A percentile compares a stretch with the other conserved stretches of the same genome.
phyloP scores from a whole-genome alignment of 2,888 invertebrate genomes.

The Diaphora mendica region DNA sequence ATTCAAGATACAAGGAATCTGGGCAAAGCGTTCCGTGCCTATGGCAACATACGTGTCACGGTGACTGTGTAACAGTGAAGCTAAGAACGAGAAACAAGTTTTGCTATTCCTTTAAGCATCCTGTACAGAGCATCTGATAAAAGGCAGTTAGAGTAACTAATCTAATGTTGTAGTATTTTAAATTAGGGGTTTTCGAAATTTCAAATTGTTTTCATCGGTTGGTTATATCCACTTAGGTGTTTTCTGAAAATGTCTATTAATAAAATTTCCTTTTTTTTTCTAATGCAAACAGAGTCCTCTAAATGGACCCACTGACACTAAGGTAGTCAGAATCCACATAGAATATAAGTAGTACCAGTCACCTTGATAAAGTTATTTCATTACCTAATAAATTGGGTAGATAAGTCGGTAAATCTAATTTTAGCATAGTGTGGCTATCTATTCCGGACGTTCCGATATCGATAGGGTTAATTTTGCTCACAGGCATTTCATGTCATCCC shows the following conservation, averaged over 20 bases:
- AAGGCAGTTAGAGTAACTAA: not conserved
- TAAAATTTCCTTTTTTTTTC: not conserved
- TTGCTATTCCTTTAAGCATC: not conserved
- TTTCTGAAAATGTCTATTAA: not conserved
- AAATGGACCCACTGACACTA: not conserved
- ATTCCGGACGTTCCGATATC: conserved; percentile 17
- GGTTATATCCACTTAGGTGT: not conserved
- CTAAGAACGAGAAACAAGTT: not conserved
- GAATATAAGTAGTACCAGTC: not conserved
- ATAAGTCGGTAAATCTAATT: conserved; percentile 40
- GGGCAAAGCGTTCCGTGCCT: not conserved
- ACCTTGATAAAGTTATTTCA: conserved; percentile 2
- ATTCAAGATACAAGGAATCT: not conserved
- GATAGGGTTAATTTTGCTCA: conserved; percentile 43
- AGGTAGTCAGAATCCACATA: not conserved
- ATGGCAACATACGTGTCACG: not conserved
- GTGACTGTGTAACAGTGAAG: not conserved
- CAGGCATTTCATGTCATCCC: conserved; percentile 30
- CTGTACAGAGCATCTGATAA: not conserved
- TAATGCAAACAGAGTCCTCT: not conserved
- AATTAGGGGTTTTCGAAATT: not conserved
- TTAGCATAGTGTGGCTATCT: conserved; percentile 38
- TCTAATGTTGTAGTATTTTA: not conserved
- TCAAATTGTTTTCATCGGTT: not conserved
- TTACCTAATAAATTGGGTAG: conserved; percentile 7